Evolutionary conservation across 2,113 vertebrate genomes (phyloP).

Genomic region (Microtus richardsoni): DNA sequence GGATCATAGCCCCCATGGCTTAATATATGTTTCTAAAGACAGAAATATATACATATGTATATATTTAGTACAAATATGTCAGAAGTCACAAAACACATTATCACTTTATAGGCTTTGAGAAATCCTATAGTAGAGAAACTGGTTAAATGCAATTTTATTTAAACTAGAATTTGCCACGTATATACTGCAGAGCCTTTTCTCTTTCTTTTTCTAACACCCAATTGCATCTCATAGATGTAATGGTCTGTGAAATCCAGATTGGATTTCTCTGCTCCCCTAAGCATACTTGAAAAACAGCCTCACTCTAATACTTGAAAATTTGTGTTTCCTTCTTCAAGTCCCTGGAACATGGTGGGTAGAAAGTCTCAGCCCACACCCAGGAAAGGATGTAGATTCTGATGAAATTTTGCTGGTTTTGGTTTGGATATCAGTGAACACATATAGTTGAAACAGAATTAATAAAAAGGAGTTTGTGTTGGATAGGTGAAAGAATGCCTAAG

Average conservation of each 20-base stretch:
- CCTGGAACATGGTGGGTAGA: background rate
- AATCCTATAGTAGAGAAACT: background rate
- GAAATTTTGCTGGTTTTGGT: background rate
- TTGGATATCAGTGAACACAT: background rate
- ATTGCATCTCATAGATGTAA: constrained; percentile 16
- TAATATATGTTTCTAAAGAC: background rate
- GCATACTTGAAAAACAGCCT: constrained; percentile 31
- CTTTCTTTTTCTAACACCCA: background rate
- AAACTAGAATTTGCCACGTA: constrained; percentile 29
- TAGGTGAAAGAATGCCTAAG: background rate
- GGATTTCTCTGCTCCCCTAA: constrained; percentile 40
- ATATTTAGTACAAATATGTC: background rate
- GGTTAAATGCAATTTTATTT: constrained; percentile 18
- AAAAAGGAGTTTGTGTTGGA: background rate
- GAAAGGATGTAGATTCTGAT: background rate
- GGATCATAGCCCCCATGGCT: background rate
- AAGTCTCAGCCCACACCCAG: background rate
- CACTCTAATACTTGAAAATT: background rate
- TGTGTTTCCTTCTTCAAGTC: background rate
- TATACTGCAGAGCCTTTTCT: background rate
- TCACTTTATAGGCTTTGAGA: constrained; percentile 1
- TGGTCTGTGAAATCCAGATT: constrained; percentile 54
- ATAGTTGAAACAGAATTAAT: background rate
- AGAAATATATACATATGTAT: background rate
- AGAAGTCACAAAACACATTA: constrained; percentile 11